Evolutionary conservation across 2,888 invertebrate species (phyloP), one percentile per base, ranked within the genome.

Genomic region (Netelia fuscicornis): DNA sequence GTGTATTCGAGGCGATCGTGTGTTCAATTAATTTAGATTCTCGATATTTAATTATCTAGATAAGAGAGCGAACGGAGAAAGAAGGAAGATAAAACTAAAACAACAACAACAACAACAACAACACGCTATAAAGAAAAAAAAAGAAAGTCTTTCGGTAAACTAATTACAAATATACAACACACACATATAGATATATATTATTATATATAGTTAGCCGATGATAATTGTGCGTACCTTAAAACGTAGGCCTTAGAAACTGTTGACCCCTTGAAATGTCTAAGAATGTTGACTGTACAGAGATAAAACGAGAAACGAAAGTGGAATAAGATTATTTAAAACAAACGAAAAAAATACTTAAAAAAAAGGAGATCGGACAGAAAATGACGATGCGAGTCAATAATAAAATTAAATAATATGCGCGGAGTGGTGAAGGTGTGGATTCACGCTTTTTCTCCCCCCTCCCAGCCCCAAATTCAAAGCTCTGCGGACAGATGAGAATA

Each of bases 201-300:
- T 58, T 48, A 74, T 48, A 75, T 37, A 67, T 85, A 85, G 81
- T 75, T 85, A 82, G 77, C 65, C 75, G 78, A 86, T 86, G 83
- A 74, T 86, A 67, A 87, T 84, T 88, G 85, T 88, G 89, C 89
- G 92, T 92, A 91, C 90, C 90, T 91, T 80, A 72, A 72, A 52
- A 76, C 87, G 87, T 92, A 92, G 92, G 92, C 91, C 91, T 92
- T 92, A 91, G 92, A 87, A 89, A 88, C 85, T 89, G 89, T 90
- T 90, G 89, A 91, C 88, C 90, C 88, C 87, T 88, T 90, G 86
- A 91, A 85, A 90, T 90, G 86, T 92, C 88, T 91, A 90, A 90
- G 88, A 89, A 90, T 87, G 90, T 91, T 89, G 84, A 89, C 65
- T 89, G 86, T 90, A 87, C 87, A 88, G 86, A 87, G 62, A 84